These are phyloP conservation scores for Lamellibrachia satsuma DNA, from an alignment of 2,888 invertebrate genomes.

Conservation along the genomic window DNA sequence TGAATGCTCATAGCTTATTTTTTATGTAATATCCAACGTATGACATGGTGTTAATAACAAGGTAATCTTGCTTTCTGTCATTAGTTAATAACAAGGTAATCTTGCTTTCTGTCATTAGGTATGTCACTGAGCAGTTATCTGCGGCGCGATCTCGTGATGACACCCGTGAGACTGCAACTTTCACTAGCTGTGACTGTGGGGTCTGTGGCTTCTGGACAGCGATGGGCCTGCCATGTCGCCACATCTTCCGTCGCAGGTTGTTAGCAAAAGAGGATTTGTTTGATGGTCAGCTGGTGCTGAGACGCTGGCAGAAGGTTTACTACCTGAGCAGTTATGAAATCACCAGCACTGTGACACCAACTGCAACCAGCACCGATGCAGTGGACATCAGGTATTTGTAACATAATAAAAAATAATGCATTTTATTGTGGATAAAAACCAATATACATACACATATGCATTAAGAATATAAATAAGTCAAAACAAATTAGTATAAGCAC, in stretches of 20 bases:
- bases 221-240: constrained; percentile 34
- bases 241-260: constrained; percentile 26
- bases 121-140: background rate
- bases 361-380: background rate
- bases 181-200: constrained; percentile 24
- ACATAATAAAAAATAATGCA: too few species aligned
- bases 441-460: too few species aligned
- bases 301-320: background rate
- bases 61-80: background rate
- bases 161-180: background rate
- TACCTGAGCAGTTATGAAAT: background rate
- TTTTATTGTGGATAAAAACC: too few species aligned
- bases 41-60: background rate
- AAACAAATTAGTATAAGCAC: too few species aligned
- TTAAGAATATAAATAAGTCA: too few species aligned
- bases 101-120: background rate
- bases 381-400: background rate
- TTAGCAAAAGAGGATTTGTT: background rate
- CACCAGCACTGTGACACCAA: background rate
- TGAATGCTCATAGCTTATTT: background rate
- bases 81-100: background rate
- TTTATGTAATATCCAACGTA: background rate
- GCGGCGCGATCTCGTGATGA: background rate
- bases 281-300: background rate
- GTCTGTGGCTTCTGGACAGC: constrained; percentile 28